A percentile compares a stretch with the other conserved stretches of the same genome.
Conservation (phyloP, 1,140 invertebrate species). For the Cataglyphis hispanica region DNA sequence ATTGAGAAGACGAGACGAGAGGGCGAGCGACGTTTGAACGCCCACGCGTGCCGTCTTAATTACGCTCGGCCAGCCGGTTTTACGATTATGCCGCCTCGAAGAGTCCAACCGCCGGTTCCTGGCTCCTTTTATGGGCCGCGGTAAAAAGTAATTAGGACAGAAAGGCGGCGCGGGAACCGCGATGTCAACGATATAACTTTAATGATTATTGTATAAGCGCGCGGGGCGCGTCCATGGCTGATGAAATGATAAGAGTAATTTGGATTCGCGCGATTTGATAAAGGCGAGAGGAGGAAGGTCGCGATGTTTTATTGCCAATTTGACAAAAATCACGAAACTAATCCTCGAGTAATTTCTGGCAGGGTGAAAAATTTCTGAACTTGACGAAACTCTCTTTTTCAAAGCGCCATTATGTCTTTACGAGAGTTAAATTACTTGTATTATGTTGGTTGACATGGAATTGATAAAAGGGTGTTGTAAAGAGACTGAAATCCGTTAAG, state of each 20-base stretch:
- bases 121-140: slow-evolving; percentile 69
- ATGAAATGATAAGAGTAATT: slow-evolving; percentile 37
- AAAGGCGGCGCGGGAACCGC: slow-evolving; percentile 55
- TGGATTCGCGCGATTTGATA: neutral
- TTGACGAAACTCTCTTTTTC: neutral
- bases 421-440: neutral
- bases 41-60: slow-evolving; percentile 78
- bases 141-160: slow-evolving; percentile 75
- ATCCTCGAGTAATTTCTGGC: neutral
- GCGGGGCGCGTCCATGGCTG: slow-evolving; percentile 1
- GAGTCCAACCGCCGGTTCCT: slow-evolving; percentile 34
- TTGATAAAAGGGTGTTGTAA: neutral
- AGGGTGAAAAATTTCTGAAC: neutral
- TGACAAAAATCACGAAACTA: neutral
- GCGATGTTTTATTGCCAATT: neutral
- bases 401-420: neutral
- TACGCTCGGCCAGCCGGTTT: slow-evolving; percentile 69
- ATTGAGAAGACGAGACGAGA: slow-evolving; percentile 58
- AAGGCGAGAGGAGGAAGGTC: neutral
- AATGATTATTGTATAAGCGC: slow-evolving; percentile 64
- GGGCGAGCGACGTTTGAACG: slow-evolving; percentile 70
- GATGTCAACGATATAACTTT: slow-evolving; percentile 72
- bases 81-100: slow-evolving; percentile 72
- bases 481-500: neutral
- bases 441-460: neutral